phyloP scores from a whole-genome alignment of 1,140 invertebrate genomes.

The Amphibalanus amphitrite region DNA sequence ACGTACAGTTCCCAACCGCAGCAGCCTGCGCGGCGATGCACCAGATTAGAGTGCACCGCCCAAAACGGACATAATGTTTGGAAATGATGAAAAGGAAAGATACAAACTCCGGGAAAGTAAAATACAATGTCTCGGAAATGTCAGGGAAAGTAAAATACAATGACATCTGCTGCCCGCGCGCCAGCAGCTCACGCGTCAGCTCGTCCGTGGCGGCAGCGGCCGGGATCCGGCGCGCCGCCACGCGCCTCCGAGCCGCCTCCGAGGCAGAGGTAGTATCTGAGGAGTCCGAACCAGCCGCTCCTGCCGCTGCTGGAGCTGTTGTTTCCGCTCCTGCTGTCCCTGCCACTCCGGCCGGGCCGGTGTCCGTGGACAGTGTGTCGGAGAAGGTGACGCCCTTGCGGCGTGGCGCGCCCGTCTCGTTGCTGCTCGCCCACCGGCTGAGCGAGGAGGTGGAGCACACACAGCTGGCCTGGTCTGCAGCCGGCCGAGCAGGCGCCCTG shows the following conservation, averaged over 20 bases:
- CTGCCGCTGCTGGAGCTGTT: neutral
- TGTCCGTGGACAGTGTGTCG: neutral
- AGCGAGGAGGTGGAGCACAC: neutral
- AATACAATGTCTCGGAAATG: too few relatives aligned
- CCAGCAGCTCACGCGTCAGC: neutral
- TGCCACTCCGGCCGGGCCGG: too few relatives aligned
- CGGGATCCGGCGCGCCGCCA: neutral
- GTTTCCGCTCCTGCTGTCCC: too few relatives aligned
- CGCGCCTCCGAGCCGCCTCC: neutral
- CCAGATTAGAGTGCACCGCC: too few relatives aligned
- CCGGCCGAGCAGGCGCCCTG: too few relatives aligned
- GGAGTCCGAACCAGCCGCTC: neutral
- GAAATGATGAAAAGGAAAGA: too few relatives aligned
- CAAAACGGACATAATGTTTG: too few relatives aligned
- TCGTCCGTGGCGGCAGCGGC: neutral
- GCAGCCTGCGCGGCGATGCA: too few relatives aligned
- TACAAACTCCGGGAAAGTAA: too few relatives aligned
- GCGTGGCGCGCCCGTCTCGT: too few relatives aligned
- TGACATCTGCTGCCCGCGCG: neutral
- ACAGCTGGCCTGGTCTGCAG: neutral
- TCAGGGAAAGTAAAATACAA: too few relatives aligned
- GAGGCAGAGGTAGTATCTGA: neutral
- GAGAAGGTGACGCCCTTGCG: conserved; percentile 1
- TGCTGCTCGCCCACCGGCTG: neutral
- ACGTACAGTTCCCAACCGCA: too few relatives aligned